These are phyloP conservation scores for Tribolium madens DNA, from an alignment of 1,140 invertebrate species.

Conservation along the genomic window DNA sequence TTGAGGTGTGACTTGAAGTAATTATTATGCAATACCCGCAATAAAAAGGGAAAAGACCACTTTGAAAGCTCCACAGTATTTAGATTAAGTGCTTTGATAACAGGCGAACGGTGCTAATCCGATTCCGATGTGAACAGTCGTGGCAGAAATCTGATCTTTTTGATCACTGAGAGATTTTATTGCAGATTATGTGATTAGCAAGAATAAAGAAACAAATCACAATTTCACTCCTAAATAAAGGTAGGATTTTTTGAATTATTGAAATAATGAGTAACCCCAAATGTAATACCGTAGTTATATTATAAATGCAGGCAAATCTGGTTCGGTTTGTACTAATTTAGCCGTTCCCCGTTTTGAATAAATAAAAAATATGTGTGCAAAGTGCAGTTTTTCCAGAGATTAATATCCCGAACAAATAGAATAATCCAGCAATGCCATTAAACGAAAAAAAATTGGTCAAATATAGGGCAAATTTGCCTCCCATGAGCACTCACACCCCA, in stretches of 20 bases:
- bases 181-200: slow-evolving; percentile 5
- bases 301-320: too few species aligned
- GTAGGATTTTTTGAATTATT: not conserved
- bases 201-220: not conserved
- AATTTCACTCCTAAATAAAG: not conserved
- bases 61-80: slow-evolving; percentile 26
- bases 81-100: slow-evolving; percentile 58
- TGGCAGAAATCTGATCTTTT: slow-evolving; percentile 55
- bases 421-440: slow-evolving; percentile 36
- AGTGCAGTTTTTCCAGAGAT: slow-evolving; percentile 6
- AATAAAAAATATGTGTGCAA: not conserved
- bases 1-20: slow-evolving; percentile 24
- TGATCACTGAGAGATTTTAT: not conserved
- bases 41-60: slow-evolving; percentile 3
- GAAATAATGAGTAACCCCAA: too few species aligned
- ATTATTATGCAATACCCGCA: slow-evolving; percentile 27
- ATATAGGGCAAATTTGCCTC: slow-evolving; percentile 37
- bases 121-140: slow-evolving; percentile 51
- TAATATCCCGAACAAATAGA: slow-evolving; percentile 16
- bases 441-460: slow-evolving; percentile 34
- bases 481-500: slow-evolving; percentile 36
- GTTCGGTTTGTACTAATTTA: too few species aligned
- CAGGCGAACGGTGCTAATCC: slow-evolving; percentile 53
- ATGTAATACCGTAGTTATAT: too few species aligned
- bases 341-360: not conserved